phyloP scores from a whole-genome alignment of 2,888 invertebrate genomes.

The Spatulosminthurus flaviceps region DNA sequence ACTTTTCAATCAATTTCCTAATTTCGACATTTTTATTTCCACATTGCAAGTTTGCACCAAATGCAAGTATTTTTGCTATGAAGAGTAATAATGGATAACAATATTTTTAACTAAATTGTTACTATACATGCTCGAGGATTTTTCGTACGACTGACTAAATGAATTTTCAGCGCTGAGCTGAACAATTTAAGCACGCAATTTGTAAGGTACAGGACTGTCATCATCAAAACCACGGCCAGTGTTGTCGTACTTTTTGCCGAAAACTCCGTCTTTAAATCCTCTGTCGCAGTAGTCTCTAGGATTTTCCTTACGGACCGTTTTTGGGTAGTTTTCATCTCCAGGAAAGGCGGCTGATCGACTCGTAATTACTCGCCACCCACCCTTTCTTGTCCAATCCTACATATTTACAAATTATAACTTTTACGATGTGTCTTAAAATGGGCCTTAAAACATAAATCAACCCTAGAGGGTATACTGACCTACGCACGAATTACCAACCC shows the following conservation, averaged over 20 bases:
- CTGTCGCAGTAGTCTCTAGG: slow-evolving; percentile 76
- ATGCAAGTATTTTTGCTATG: no score
- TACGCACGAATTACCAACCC: no score
- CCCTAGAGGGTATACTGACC: no score
- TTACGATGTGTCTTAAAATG: not conserved
- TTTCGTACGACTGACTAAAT: not conserved
- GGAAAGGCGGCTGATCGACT: slow-evolving; percentile 73
- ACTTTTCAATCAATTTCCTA: no score
- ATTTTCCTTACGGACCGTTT: slow-evolving; percentile 70
- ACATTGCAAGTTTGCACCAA: no score
- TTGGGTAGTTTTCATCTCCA: slow-evolving; percentile 78
- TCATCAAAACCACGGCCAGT: not conserved
- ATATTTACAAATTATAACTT: slow-evolving; percentile 2
- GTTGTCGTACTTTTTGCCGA: slow-evolving; percentile 51
- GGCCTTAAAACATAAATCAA: not conserved
- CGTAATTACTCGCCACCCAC: slow-evolving; percentile 75
- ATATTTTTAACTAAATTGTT: no score
- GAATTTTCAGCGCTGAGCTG: not conserved
- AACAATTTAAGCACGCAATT: not conserved
- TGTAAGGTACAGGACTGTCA: not conserved
- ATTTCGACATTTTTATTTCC: no score
- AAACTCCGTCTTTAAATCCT: slow-evolving; percentile 75
- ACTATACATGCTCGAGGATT: no score
- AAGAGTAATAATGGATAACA: no score
- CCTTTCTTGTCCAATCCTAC: slow-evolving; percentile 80